Evolutionary conservation across 2,888 invertebrate genomes (phyloP).

Genomic region (Hybos culiciformis): DNA sequence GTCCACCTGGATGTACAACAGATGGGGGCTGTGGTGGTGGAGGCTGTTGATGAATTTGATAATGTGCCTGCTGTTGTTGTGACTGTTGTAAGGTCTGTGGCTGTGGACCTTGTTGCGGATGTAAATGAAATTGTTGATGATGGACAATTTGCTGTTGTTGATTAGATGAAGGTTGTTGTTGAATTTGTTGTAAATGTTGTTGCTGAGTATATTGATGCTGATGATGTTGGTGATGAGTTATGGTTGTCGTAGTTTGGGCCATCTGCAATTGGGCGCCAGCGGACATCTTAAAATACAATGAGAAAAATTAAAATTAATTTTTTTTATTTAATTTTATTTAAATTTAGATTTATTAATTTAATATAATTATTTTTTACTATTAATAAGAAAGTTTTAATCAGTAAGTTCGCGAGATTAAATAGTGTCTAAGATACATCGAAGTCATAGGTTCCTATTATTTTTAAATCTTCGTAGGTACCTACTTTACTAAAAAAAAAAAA

Average conservation of each 20-base stretch:
- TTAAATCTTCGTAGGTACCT: too few species aligned
- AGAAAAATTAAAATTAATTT: conserved; percentile 4
- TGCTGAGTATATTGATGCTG: conserved; percentile 26
- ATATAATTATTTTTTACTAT: too few species aligned
- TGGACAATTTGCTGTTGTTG: conserved; percentile 13
- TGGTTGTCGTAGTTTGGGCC: conserved; percentile 79
- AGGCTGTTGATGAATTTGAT: conserved; percentile 43
- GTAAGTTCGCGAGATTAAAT: too few species aligned
- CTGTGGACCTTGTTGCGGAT: conserved; percentile 16
- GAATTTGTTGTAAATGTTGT: conserved; percentile 18
- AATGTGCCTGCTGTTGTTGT: conserved; percentile 19
- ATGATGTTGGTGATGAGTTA: conserved; percentile 33
- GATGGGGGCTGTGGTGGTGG: conserved; percentile 14
- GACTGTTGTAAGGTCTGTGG: conserved; percentile 4
- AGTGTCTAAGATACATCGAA: too few species aligned
- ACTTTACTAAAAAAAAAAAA: too few species aligned
- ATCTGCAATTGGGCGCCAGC: conserved; percentile 95
- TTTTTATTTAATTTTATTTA: too few species aligned
- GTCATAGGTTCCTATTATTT: too few species aligned
- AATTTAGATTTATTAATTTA: too few species aligned
- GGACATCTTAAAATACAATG: conserved; percentile 59
- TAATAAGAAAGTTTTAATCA: too few species aligned
- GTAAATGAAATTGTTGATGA: conserved; percentile 13
- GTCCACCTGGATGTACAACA: conserved; percentile 46
- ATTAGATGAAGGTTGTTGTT: conserved; percentile 11